Evolutionary conservation across 2,113 vertebrate species (phyloP).

Genomic region (Megaptera novaeangliae): DNA sequence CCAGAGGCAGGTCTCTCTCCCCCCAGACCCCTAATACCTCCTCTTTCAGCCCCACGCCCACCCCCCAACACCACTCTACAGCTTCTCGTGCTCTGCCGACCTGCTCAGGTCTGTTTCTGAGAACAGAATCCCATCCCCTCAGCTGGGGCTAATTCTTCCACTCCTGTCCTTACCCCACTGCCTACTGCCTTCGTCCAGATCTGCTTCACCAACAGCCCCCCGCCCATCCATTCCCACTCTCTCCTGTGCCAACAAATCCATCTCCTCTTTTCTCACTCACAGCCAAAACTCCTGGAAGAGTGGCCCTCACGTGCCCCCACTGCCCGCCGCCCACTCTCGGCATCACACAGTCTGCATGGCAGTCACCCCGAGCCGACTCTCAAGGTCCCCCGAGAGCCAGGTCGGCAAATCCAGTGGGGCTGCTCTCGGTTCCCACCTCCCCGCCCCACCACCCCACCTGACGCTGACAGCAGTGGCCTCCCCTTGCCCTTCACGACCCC

Average conservation of each 20-base stretch:
- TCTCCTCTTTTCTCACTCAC: background rate
- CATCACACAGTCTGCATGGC: background rate
- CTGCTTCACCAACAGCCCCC: background rate
- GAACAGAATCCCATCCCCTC: background rate
- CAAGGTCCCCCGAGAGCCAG: background rate
- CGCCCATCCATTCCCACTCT: background rate
- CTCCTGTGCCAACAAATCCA: background rate
- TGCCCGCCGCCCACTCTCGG: background rate
- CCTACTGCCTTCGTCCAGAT: background rate
- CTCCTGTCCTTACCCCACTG: background rate
- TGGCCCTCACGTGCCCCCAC: too few relatives aligned
- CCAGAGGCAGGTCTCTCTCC: background rate
- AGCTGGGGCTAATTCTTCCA: background rate
- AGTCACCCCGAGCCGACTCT: background rate
- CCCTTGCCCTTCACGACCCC: too few relatives aligned
- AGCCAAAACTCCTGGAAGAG: background rate
- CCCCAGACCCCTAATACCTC: background rate
- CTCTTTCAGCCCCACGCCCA: background rate
- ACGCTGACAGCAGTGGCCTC: rapidly evolving
- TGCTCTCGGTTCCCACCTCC: background rate
- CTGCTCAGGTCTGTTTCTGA: background rate
- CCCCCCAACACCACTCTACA: background rate
- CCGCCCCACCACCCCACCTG: background rate
- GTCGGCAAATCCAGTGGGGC: background rate
- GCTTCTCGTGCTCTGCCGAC: background rate